Evolutionary conservation across 2,888 invertebrate species (phyloP), one percentile per base, ranked within the genome.

Genomic region (Thelaira solivaga): DNA sequence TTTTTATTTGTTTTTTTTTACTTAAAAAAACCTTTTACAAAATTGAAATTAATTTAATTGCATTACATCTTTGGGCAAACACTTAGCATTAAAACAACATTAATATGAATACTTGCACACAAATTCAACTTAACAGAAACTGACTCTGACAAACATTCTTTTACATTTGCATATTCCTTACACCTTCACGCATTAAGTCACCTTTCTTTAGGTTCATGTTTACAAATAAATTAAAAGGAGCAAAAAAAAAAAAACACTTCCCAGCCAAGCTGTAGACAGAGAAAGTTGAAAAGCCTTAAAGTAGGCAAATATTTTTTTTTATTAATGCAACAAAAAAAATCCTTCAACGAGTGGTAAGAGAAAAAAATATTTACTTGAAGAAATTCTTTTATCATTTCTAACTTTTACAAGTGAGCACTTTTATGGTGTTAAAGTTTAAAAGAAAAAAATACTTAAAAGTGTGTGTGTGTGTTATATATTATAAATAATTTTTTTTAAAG

Each of bases 11-110:
- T n/a, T n/a, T n/a, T n/a, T n/a, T n/a, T n/a, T n/a, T n/a, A n/a
- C n/a, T n/a, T n/a, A n/a, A n/a, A 62, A 62, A 10, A 5, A 10
- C 2, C 5, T n/a, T n/a, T n/a, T 36, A 2, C 5, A 36, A 36
- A 36, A 72, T 55, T 72, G 55, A 73, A 67, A 77, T 72, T 77
- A 62, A 72, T 77, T 72, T 78, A 78, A 78, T 78, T 78, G 73
- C 59, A 59, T 74, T 74, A 61, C 47, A 74, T 16, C 69, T 53
- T 53, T 34, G 61, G 53, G 74, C 59, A 43, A 45, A 53, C 59
- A 59, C 45, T 69, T 53, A 59, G 49, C 49, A 64, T 47, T 49
- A 64, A 72, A 53, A 59, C 39, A 62, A 24, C 64, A 65, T 65
- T 57, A 51, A 74, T 26, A 59, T 64, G 55, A 64, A 36, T 62